phyloP scores from a whole-genome alignment of 2,888 invertebrate species.

The Leptinotarsa rubiginosa region DNA sequence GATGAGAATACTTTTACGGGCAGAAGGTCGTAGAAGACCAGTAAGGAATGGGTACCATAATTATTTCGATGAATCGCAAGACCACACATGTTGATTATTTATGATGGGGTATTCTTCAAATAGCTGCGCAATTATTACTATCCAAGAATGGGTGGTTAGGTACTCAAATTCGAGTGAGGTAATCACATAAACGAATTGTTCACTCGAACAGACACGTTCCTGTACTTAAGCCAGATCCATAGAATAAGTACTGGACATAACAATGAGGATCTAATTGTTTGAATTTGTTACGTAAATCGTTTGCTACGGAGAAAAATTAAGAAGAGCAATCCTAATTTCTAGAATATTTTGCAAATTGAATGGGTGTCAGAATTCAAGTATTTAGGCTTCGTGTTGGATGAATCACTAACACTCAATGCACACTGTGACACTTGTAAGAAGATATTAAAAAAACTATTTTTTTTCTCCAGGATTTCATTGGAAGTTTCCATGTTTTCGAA shows the following conservation, averaged over 20 bases:
- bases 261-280: neutral
- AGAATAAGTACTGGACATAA: neutral
- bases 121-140: neutral
- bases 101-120: neutral
- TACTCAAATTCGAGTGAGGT: neutral
- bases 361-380: too few relatives aligned
- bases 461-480: too few relatives aligned
- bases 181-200: neutral
- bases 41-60: neutral
- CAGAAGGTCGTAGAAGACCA: neutral
- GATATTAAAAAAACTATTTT: too few relatives aligned
- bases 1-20: neutral
- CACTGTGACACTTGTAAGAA: too few relatives aligned
- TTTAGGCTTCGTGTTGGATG: too few relatives aligned
- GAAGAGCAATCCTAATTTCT: too few relatives aligned
- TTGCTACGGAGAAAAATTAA: too few relatives aligned
- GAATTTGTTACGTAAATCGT: too few relatives aligned
- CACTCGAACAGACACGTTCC: neutral
- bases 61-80: neutral
- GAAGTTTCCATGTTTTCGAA: too few relatives aligned
- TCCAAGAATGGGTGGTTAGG: neutral
- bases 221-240: neutral
- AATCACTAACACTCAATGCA: too few relatives aligned
- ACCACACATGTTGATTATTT: slow-evolving; percentile 3
- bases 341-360: too few relatives aligned